These are phyloP conservation scores for Gibbula magus DNA, from an alignment of 2,888 invertebrate species.

Conservation along the genomic window DNA sequence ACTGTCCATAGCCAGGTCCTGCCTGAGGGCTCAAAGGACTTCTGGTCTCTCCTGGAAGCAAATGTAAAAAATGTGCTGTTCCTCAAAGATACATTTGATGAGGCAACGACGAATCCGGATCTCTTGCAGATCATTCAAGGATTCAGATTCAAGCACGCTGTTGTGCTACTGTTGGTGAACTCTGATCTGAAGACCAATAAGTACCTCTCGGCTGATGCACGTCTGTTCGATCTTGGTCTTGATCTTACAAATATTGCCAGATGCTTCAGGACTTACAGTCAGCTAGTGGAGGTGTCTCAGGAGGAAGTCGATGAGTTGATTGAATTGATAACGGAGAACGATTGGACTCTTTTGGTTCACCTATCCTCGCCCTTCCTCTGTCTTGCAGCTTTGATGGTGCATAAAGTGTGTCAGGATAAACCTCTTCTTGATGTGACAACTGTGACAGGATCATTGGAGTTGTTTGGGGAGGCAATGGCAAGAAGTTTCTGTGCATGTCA, in stretches of 20 bases:
- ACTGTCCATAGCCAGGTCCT: conserved; percentile 57
- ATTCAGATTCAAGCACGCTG: conserved; percentile 45
- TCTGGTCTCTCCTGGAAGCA: conserved; percentile 58
- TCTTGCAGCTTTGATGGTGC: conserved; percentile 47
- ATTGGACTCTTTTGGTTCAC: conserved; percentile 40
- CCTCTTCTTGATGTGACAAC: conserved; percentile 47
- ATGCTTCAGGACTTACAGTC: conserved; percentile 53
- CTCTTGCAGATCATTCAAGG: conserved; percentile 53
- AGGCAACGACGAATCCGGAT: conserved; percentile 34
- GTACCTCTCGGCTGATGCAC: conserved; percentile 47
- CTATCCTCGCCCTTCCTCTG: conserved; percentile 51
- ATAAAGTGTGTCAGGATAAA: conserved; percentile 40
- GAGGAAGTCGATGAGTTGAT: conserved; percentile 52
- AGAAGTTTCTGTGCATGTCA: conserved; percentile 51
- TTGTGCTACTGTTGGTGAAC: conserved; percentile 57
- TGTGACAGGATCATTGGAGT: conserved; percentile 52
- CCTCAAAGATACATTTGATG: conserved; percentile 65
- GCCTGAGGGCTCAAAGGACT: conserved; percentile 57
- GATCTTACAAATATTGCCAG: conserved; percentile 41
- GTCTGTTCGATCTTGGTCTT: conserved; percentile 54
- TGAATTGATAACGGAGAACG: conserved; percentile 35
- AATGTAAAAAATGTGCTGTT: conserved; percentile 59
- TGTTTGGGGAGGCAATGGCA: conserved; percentile 56
- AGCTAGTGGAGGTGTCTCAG: conserved; percentile 45
- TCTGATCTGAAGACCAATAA: conserved; percentile 43